These are phyloP conservation scores for Temnothorax rugatulus DNA, from an alignment of 2,888 invertebrate genomes.

Conservation along the genomic window DNA sequence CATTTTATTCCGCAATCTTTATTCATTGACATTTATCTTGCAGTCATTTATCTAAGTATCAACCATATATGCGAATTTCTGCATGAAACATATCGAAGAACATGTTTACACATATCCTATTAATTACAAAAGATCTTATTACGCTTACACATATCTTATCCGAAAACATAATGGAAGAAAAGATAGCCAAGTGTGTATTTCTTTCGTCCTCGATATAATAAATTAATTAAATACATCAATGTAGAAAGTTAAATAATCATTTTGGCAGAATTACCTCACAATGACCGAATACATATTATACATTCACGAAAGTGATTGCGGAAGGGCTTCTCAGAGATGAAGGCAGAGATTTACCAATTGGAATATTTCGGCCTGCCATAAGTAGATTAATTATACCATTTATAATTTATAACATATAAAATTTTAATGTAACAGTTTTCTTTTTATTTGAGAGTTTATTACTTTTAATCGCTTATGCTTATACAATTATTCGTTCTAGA, in stretches of 20 bases:
- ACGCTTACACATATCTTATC: constrained; percentile 84
- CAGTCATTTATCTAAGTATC: constrained; percentile 85
- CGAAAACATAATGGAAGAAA: constrained; percentile 86
- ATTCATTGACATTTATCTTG: constrained; percentile 71
- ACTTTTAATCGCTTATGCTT: no score
- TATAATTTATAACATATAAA: no score
- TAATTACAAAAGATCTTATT: constrained; percentile 87
- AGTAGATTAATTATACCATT: constrained; percentile 85
- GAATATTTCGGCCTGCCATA: constrained; percentile 93
- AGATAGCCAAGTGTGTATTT: constrained; percentile 87
- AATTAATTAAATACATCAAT: neutral
- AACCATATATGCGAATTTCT: constrained; percentile 86
- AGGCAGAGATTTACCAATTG: constrained; percentile 90
- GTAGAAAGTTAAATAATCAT: neutral
- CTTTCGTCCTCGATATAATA: neutral
- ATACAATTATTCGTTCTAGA: no score
- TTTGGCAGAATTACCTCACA: constrained; percentile 44
- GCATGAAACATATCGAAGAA: constrained; percentile 89
- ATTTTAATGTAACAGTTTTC: no score
- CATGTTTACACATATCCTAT: constrained; percentile 89
- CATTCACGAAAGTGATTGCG: constrained; percentile 94
- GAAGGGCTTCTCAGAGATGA: constrained; percentile 90
- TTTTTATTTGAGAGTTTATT: no score
- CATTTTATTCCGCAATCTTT: no score
- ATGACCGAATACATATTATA: constrained; percentile 88